Base-by-base conservation (phyloP, 2,888 invertebrate genomes). In the Ichneumoninae sp. region DNA sequence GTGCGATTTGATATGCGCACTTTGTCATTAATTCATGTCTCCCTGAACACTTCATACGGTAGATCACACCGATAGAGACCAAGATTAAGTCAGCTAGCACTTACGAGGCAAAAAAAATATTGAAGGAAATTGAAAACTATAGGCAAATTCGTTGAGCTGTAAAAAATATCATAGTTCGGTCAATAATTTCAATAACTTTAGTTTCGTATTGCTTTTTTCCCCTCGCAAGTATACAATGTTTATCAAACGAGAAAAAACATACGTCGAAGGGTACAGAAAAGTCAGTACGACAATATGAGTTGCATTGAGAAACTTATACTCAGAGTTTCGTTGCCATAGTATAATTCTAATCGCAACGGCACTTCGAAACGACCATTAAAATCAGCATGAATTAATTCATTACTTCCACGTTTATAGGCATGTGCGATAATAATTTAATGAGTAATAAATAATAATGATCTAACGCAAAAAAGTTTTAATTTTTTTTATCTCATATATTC, bases 391-490 rank as follows among this genome's bases (percentile, higher is more conserved):
- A 22, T 57, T 13, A 26, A 26, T 57, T 7, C 13, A 57, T 57
- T 57, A 57, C 13, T 57, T 26, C 26, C 26, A 57, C 26, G 57
- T 26, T 57, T 8, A 10, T 57, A 26, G 57, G 22, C 57, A 22
- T 26, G 54, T 57, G 54, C 19, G 60, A 74, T 44, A 54, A 30
- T 54, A 54, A 22, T 57, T 19, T 54, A n/a, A 30, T 54, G n/a
- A 19, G 26, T 57, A 54, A 63, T 19, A 36, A 74, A 74, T 50
- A 30, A 36, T 52, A 69, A 69, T 69, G 33, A 70, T 70, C 52
- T 63, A 86, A 85, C 79, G 74, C 87, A 79, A 86, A 85, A 89
- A 88, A 83, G 86, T 19, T 6, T 70, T 50, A 26, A 54, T 80
- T 47, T 81, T 85, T 80, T 60, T 84, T 85, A 74, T 81, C 57